Base-by-base conservation (phyloP, 2,113 vertebrate genomes). In the Alouatta palliata region DNA sequence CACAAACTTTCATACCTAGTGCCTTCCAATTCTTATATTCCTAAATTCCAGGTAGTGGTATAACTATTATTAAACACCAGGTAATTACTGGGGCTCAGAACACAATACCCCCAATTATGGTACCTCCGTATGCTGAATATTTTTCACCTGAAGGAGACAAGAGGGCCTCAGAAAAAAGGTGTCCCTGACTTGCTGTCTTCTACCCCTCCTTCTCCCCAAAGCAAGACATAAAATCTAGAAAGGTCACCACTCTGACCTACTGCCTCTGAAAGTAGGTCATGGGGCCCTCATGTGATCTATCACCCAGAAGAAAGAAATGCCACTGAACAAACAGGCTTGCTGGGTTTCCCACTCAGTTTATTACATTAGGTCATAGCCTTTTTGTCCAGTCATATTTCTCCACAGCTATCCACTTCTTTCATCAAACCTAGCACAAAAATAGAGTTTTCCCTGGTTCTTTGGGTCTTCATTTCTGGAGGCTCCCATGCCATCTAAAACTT, bases 51-150 rank as follows among this genome's bases (percentile, higher is more conserved):
- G 80, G 19, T 43, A 84, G 73, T 76, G n/a, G 8, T 52, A 5
- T 54, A 61, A 32, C 64, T 32, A 32, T 76, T 90, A 92, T 70
- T 90, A 93, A 81, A 97, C 52, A 35, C 20, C 66, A 94, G 10
- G 13, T 76, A 61, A 79, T 8, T 66, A 5, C 19, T 40, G 76
- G 73, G n/a, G 35, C 56, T 77, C 43, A 49, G 32, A 89, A 77
- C 32, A 89, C 45, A 20, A 77, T 23, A 61, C 25, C 73, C 73
- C 40, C 61, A 87, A 89, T 21, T 61, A 77, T 11, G 43, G 71
- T 14, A 3, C 40, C 12, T 61, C n/a, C 8, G 20, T 20, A 61
- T 89, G 1, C 40, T 61, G 54, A 76, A 32, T 77, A 64, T 76
- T 77, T 77, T n/a, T 89, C 30, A 61, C 54, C 13, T 77, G 23